Evolutionary conservation across 1,140 invertebrate genomes (phyloP).

Genomic region (Nasonia longicornis): DNA sequence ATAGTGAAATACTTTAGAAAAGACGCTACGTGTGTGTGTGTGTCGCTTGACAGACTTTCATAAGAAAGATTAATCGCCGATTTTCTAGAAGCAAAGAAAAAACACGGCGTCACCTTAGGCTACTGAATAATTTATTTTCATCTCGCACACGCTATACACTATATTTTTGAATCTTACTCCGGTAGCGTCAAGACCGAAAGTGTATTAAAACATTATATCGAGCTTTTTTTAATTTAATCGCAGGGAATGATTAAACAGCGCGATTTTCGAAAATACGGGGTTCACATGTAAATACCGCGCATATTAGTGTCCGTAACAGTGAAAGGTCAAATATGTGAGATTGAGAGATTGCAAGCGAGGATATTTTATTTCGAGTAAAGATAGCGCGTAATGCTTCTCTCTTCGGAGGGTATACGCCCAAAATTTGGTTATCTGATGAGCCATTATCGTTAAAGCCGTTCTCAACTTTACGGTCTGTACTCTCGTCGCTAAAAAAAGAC

Average conservation of each 20-base stretch:
- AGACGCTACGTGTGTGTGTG: not conserved
- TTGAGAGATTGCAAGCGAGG: not conserved
- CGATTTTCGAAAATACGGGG: no score
- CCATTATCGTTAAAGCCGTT: conserved; percentile 13
- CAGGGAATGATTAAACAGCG: not conserved
- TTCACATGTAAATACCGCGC: no score
- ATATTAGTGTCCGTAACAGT: no score
- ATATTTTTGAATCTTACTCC: not conserved
- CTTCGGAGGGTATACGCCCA: not conserved
- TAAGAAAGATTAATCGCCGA: conserved; percentile 26
- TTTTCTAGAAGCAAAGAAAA: conserved; percentile 25
- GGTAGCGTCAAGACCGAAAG: not conserved
- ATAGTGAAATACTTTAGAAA: conserved; percentile 17
- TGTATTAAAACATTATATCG: conserved; percentile 22
- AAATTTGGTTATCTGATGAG: conserved; percentile 2
- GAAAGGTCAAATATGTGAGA: not conserved
- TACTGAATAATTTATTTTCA: conserved; percentile 36
- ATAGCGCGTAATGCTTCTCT: not conserved
- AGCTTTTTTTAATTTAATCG: not conserved
- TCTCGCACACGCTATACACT: not conserved
- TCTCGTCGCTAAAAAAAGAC: not conserved
- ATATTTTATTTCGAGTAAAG: not conserved
- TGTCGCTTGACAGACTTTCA: conserved; percentile 27
- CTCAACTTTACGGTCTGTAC: not conserved
- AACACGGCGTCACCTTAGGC: not conserved